These are phyloP conservation scores for Zeugodacus cucurbitae DNA, from an alignment of 1,140 invertebrate species.

Conservation along the genomic window DNA sequence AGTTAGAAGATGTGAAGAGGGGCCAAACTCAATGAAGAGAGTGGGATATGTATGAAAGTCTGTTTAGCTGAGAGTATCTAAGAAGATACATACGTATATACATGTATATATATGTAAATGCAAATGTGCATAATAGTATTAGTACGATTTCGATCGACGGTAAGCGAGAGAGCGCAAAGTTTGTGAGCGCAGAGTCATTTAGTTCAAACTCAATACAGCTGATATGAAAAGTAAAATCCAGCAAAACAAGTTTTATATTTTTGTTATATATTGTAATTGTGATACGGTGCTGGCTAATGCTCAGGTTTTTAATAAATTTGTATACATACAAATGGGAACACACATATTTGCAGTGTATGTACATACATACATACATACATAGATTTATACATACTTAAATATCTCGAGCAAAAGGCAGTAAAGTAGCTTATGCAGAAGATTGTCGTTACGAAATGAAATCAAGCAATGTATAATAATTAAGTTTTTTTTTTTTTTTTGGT, in stretches of 20 bases:
- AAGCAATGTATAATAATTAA: background rate
- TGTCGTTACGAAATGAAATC: background rate
- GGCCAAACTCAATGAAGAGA: background rate
- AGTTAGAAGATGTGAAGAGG: background rate
- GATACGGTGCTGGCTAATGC: background rate
- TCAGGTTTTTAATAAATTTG: background rate
- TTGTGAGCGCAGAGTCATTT: background rate
- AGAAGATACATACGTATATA: background rate
- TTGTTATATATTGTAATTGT: background rate
- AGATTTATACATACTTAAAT: background rate
- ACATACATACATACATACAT: background rate
- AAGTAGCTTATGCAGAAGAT: background rate
- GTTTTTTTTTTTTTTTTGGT: background rate
- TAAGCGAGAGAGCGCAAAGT: background rate
- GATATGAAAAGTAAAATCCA: conserved; percentile 14
- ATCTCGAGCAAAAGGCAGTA: background rate
- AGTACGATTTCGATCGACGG: background rate
- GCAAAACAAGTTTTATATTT: conserved; percentile 7
- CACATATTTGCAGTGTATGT: too few species aligned
- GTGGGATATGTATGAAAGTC: background rate
- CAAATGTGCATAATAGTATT: background rate
- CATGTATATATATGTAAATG: background rate
- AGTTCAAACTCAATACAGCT: background rate
- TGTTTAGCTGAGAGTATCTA: background rate
- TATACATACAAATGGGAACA: background rate